Evolutionary conservation across 1,140 invertebrate genomes (phyloP).

Genomic region (Pantala flavescens): DNA sequence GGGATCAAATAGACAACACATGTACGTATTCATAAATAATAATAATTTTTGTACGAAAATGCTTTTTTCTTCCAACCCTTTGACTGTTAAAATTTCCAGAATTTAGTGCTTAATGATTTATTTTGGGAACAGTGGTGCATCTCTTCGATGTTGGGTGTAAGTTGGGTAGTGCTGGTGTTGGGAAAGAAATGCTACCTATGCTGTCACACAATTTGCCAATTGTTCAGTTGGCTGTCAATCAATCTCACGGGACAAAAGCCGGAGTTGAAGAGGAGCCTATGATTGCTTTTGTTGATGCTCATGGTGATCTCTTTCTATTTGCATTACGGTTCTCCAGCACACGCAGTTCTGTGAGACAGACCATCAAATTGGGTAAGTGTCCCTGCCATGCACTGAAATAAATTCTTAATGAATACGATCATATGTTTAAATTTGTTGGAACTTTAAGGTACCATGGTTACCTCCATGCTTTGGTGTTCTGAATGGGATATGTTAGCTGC

Average conservation of each 20-base stretch:
- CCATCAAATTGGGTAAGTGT: background rate
- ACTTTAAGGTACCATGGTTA: slow-evolving; percentile 58
- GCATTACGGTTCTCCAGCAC: slow-evolving; percentile 53
- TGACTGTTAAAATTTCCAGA: slow-evolving; percentile 18
- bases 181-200: slow-evolving; percentile 51
- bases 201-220: slow-evolving; percentile 52
- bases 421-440: background rate
- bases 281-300: slow-evolving; percentile 70
- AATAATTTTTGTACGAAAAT: background rate
- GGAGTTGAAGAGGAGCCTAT: slow-evolving; percentile 56
- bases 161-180: slow-evolving; percentile 54
- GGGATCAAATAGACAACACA: slow-evolving; percentile 72
- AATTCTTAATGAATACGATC: background rate
- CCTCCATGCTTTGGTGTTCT: slow-evolving; percentile 71
- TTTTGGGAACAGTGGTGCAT: slow-evolving; percentile 53
- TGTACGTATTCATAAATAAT: slow-evolving; percentile 36
- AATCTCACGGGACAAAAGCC: slow-evolving; percentile 38
- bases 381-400: slow-evolving; percentile 10
- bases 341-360: slow-evolving; percentile 22
- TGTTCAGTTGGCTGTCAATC: slow-evolving; percentile 62
- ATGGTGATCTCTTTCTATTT: slow-evolving; percentile 66
- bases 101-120: too few species aligned
- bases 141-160: slow-evolving; percentile 61
- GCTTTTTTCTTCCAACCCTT: slow-evolving; percentile 14
- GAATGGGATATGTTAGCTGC: slow-evolving; percentile 73